Conservation (phyloP, 1,140 invertebrate genomes). For the Drosophila albomicans region DNA sequence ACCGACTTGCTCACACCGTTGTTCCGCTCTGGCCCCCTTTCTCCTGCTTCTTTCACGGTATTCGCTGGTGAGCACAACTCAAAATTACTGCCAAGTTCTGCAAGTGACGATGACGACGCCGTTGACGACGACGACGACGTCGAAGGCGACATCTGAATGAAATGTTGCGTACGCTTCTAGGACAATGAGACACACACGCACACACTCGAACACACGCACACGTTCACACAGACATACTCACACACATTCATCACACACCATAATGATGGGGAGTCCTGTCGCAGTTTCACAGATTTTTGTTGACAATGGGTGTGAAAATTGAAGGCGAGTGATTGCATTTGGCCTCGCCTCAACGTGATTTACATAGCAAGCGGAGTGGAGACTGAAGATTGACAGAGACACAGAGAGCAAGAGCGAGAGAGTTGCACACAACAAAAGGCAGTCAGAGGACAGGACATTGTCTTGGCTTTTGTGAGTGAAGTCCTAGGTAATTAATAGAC, state of each 20-base stretch:
- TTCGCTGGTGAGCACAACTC: constrained; percentile 53
- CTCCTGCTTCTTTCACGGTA: constrained; percentile 34
- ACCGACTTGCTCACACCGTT: background rate
- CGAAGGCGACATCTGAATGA: constrained; percentile 43
- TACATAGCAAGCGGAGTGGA: constrained; percentile 28
- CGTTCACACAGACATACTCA: constrained; percentile 16
- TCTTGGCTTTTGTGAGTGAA: constrained; percentile 26
- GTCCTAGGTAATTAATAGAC: constrained; percentile 79
- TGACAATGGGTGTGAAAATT: constrained; percentile 83
- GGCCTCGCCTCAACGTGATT: constrained; percentile 42
- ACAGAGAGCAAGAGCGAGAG: background rate
- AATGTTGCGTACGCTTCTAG: constrained; percentile 56
- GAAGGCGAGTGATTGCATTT: constrained; percentile 82
- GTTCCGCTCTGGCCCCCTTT: background rate
- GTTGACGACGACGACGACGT: constrained; percentile 52
- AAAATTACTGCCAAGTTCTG: constrained; percentile 82
- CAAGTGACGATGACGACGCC: constrained; percentile 71
- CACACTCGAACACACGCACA: constrained; percentile 1
- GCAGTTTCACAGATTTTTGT: constrained; percentile 77
- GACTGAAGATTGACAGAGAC: too few relatives aligned
- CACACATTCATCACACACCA: constrained; percentile 65
- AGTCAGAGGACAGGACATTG: constrained; percentile 24
- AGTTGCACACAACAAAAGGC: constrained; percentile 47
- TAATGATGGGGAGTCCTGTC: constrained; percentile 65
- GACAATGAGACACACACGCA: constrained; percentile 56